Evolutionary conservation across 2,797 vertebrate genomes (phyloP).

Genomic region (Acanthurus lineatus): DNA sequence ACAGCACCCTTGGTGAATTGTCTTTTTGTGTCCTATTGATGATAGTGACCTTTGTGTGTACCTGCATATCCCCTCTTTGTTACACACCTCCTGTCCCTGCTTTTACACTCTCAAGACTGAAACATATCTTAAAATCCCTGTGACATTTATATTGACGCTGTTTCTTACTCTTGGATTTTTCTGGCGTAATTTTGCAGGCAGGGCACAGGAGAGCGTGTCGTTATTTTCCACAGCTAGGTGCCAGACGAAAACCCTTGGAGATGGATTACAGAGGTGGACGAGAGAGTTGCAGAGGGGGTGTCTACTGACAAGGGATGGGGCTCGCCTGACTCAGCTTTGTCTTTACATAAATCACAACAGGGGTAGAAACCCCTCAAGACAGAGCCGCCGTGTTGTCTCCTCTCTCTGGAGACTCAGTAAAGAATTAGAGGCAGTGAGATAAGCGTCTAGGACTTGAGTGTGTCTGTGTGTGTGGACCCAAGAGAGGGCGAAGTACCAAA

Average conservation of each 20-base stretch:
- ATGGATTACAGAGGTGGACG: constrained; percentile 63
- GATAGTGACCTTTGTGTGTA: constrained; percentile 61
- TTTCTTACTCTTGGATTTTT: constrained; percentile 52
- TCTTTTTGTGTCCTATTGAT: constrained; percentile 44
- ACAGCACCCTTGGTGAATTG: constrained; percentile 14
- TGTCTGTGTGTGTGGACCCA: constrained; percentile 13
- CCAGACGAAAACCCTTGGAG: constrained; percentile 65
- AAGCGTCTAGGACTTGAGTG: constrained; percentile 57
- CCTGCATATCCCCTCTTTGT: constrained; percentile 37
- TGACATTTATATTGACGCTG: constrained; percentile 55
- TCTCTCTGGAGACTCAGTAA: constrained; percentile 65
- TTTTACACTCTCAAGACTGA: not conserved
- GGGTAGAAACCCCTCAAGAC: constrained; percentile 74
- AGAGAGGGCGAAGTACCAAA: constrained; percentile 62
- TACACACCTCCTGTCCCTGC: not conserved
- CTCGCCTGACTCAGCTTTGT: constrained; percentile 64
- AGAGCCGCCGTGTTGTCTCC: constrained; percentile 66
- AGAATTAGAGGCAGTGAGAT: constrained; percentile 75
- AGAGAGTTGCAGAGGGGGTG: constrained; percentile 39
- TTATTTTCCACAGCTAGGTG: constrained; percentile 61
- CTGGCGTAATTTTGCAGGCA: constrained; percentile 58
- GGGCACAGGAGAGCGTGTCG: constrained; percentile 45
- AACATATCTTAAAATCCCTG: constrained; percentile 49
- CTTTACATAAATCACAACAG: constrained; percentile 79
- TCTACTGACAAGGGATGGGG: constrained; percentile 55